Percentiles rank a stretch among this genome's conserved stretches.
phyloP scores from a whole-genome alignment of 2,797 vertebrate genomes.

The Ibycter americanus region DNA sequence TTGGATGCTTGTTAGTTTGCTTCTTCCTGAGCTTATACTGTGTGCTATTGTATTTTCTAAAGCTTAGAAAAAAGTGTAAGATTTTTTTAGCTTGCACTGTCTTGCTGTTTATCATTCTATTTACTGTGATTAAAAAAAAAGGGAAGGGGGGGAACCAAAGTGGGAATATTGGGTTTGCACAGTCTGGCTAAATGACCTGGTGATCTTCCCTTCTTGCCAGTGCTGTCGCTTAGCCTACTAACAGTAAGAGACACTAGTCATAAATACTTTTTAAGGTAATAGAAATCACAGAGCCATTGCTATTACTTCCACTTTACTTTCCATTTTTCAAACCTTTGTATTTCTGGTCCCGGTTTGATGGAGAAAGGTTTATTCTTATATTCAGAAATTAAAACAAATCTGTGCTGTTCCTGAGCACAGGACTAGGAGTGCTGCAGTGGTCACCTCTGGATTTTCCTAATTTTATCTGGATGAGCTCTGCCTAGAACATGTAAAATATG shows the following conservation, averaged over 20 bases:
- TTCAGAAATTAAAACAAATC: background rate
- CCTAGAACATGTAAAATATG: background rate
- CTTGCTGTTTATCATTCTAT: background rate
- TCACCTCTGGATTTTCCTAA: background rate
- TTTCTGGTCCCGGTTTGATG: background rate
- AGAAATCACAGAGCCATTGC: background rate
- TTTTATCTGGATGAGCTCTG: background rate
- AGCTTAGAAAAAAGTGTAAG: background rate
- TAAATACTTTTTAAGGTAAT: background rate
- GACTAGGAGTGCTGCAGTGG: background rate
- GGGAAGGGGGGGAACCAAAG: background rate
- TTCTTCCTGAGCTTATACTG: background rate
- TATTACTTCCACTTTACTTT: background rate
- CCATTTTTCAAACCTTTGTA: background rate
- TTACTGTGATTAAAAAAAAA: background rate
- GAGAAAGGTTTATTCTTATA: background rate
- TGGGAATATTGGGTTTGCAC: background rate
- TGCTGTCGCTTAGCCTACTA: background rate
- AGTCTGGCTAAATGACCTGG: background rate
- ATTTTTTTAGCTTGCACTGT: background rate
- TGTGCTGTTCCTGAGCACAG: background rate
- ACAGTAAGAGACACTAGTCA: background rate
- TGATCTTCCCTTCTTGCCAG: background rate
- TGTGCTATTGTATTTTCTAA: background rate
- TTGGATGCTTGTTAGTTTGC: background rate